Evolutionary conservation across 2,113 vertebrate species (phyloP), one percentile per base, ranked within the genome.

Genomic region (Columba livia): DNA sequence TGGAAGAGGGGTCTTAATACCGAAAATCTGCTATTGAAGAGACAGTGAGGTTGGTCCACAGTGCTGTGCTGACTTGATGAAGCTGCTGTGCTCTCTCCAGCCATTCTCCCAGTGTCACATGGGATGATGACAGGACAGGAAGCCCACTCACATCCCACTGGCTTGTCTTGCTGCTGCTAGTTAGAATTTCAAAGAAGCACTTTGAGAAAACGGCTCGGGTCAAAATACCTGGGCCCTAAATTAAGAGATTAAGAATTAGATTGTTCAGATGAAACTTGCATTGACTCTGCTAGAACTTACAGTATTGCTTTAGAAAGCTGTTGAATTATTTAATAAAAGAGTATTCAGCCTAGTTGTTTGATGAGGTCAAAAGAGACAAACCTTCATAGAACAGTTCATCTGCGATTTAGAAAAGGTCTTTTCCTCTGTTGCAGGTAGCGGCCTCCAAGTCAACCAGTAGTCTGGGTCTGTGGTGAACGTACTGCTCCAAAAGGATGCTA

Each of bases 41-140:
- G 29, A 99, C 47, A 77, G 98, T 91, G 98, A 99, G 97, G 85
- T 99, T 99, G 89, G 99, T 98, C 99, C 99, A 99, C 74, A 99
- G 96, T 16, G 97, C 97, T 2, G 98, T 94, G 58, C 94, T 98
- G 65, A 99, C 95, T 64, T 99, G 98, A 89, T 97, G 98, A 53
- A 99, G 98, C 97, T 99, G 99, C 75, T 98, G 98, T 64, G 98
- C 97, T 95, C 98, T 98, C 95, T 99, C 98, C 92, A 96, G 97
- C 98, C 99, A 99, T 90, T 99, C 99, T 65, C 99, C 99, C 66
- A 99, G 97, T 36, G 98, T 98, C 88, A 99, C 98, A 2, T 97
- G 97, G 26, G 98, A 99, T 56, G 98, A 98, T 5, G 98, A 98
- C 56, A 99, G 97, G 44, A 99, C 96, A n/a, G 98, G 96, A 32